phyloP scores from a whole-genome alignment of 2,113 vertebrate genomes.

The Ptilonorhynchus violaceus region DNA sequence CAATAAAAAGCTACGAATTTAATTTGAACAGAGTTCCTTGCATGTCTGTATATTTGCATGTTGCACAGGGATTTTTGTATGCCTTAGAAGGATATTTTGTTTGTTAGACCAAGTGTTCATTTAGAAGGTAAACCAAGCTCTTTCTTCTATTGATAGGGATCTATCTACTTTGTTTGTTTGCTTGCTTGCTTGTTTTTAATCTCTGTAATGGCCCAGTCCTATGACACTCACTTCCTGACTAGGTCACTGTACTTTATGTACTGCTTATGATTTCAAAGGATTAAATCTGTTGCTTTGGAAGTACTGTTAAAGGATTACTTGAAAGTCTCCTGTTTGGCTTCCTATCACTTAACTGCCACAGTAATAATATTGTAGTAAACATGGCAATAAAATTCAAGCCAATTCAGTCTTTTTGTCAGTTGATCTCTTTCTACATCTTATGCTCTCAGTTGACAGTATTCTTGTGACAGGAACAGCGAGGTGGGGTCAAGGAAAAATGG shows the following conservation, averaged over 20 bases:
- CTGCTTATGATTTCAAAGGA: not conserved
- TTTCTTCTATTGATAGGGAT: not conserved
- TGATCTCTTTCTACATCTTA: not conserved
- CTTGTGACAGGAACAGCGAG: not conserved
- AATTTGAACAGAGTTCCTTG: not conserved
- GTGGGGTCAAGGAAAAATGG: not conserved
- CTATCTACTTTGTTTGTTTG: not conserved
- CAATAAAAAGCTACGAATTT: not conserved
- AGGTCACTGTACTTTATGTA: not conserved
- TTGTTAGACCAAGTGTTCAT: not conserved
- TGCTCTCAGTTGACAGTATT: not conserved
- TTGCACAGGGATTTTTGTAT: accelerated
- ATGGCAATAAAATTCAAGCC: not conserved
- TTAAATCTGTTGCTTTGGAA: not conserved
- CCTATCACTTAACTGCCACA: not conserved
- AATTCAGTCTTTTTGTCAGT: not conserved
- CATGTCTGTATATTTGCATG: not conserved
- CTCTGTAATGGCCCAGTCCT: not conserved
- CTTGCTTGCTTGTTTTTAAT: not conserved
- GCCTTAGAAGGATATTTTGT: not conserved
- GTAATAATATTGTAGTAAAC: not conserved
- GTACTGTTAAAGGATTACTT: not conserved
- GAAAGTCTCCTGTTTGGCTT: not conserved
- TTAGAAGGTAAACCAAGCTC: not conserved
- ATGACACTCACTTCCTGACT: not conserved